A percentile compares a stretch with the other conserved stretches of the same genome.
phyloP scores from a whole-genome alignment of 2,888 invertebrate species.

The Polydrusus pterygomalis region DNA sequence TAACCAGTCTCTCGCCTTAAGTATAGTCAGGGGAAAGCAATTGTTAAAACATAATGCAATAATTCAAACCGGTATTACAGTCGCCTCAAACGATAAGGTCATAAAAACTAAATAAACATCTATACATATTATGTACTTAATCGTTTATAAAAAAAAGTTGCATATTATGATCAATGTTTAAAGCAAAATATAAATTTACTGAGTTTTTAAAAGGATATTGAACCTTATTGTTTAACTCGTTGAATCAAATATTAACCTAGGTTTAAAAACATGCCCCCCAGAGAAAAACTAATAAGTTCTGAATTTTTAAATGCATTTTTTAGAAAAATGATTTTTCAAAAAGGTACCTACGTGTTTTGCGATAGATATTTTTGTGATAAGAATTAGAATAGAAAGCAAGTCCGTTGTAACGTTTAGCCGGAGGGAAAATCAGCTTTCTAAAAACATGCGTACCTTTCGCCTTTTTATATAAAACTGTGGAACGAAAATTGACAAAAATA shows the following conservation, averaged over 20 bases:
- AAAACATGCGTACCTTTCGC: background rate
- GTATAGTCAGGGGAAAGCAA: no score
- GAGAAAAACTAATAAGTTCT: background rate
- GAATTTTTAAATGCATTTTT: slow-evolving; percentile 1
- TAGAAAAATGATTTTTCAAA: slow-evolving; percentile 14
- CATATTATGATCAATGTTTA: background rate
- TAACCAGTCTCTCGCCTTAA: no score
- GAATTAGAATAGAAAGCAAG: slow-evolving; percentile 7
- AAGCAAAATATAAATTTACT: no score
- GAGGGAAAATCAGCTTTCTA: background rate
- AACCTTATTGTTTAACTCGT: background rate
- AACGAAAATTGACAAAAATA: slow-evolving; percentile 38
- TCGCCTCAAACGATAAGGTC: no score
- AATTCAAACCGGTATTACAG: no score
- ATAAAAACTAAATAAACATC: no score
- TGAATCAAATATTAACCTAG: background rate
- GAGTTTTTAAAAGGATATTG: no score
- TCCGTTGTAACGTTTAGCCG: background rate
- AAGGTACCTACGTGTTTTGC: slow-evolving; percentile 7
- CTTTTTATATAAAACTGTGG: slow-evolving; percentile 21
- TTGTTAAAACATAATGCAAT: no score
- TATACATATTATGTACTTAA: no score
- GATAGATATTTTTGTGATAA: slow-evolving; percentile 36
- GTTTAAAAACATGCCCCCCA: background rate
- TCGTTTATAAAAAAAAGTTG: background rate